Base-by-base conservation (phyloP, 2,888 invertebrate genomes). In the Netelia inedita region DNA sequence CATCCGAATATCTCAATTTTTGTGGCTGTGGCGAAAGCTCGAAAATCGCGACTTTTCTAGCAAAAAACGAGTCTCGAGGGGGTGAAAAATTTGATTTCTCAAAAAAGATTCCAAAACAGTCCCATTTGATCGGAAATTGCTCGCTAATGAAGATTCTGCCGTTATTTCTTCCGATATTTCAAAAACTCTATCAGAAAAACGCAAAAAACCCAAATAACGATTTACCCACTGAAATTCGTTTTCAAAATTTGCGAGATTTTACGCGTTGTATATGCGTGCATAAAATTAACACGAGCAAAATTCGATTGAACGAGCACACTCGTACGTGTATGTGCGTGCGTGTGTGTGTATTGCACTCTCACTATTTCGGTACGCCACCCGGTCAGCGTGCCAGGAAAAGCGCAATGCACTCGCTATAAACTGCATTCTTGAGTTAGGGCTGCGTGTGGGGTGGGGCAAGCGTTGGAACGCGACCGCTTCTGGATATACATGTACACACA, bases 331-430 rank as follows among this genome's bases (percentile, higher is more conserved):
- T 46, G 14, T 11, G 2, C 0, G 3, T 46, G 85, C 85, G 80
- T 82, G 68, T 71, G 65, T 46, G 53, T 50, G 68, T 57, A 74
- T 80, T 85, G 81, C 82, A 85, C 80, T 74, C 75, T 86, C 41
- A 83, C 88, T 89, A 89, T 89, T 89, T 89, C 82, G 87, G 87
- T 85, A 79, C 80, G 65, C 83, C 28, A 86, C 83, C 82, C 87
- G 88, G 87, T 87, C 87, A 85, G 85, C 88, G 87, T 89, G 89
- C 89, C 89, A 89, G 87, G 88, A 89, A 88, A 89, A 88, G 88
- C 88, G 87, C 89, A 87, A 88, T 88, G 89, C 88, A 88, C 88
- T 88, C 87, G 82, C 88, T 87, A 87, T 87, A 89, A 88, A 88
- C 80, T 87, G 86, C 88, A 88, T 88, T 89, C 89, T 88, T 87